A percentile compares a stretch with the other conserved stretches of the same genome.
phyloP scores from a whole-genome alignment of 2,113 vertebrate species.

The Arizona elegans region DNA sequence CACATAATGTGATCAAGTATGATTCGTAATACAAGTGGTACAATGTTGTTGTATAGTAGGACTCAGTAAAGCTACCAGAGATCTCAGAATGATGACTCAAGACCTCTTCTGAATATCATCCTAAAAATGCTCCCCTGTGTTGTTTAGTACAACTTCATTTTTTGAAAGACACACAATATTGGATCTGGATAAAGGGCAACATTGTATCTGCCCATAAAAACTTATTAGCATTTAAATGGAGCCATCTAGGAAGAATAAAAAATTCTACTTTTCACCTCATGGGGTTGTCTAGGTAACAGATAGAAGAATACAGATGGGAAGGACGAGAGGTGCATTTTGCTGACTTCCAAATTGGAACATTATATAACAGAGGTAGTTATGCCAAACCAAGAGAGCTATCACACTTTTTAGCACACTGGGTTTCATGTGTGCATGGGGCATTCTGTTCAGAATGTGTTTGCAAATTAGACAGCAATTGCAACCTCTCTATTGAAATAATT shows the following conservation, averaged over 20 bases:
- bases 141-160: not conserved
- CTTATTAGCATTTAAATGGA: slow-evolving; percentile 29
- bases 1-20: not conserved
- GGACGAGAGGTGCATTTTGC: not conserved
- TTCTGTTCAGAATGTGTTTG: not conserved
- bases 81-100: not conserved
- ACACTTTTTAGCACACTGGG: not conserved
- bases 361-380: not conserved
- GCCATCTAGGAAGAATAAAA: slow-evolving; percentile 17
- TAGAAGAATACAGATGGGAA: slow-evolving; percentile 13
- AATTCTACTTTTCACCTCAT: slow-evolving; percentile 2
- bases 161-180: not conserved
- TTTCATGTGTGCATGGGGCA: not conserved
- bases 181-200: not conserved
- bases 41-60: not conserved
- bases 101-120: not conserved
- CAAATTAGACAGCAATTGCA: not conserved
- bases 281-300: slow-evolving; percentile 19
- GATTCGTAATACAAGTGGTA: not conserved
- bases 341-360: slow-evolving; percentile 15
- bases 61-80: not conserved
- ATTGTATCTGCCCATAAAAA: slow-evolving; percentile 11
- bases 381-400: not conserved
- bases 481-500: not conserved
- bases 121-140: not conserved